phyloP scores from a whole-genome alignment of 2,888 invertebrate genomes.

The Phragmatobia fuliginosa region DNA sequence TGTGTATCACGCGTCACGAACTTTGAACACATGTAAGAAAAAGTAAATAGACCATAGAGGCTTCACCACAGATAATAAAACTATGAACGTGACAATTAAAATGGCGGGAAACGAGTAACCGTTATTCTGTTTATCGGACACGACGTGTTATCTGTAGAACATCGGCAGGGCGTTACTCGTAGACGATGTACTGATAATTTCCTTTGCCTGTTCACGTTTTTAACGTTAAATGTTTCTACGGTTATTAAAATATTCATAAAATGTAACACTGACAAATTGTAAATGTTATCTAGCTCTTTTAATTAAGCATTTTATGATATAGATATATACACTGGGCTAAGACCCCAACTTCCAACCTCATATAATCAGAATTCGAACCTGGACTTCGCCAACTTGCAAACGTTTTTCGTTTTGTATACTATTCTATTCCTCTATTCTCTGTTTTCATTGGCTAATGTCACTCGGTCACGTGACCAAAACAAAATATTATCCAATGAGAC shows the following conservation, averaged over 20 bases:
- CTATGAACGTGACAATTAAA: slow-evolving; percentile 66
- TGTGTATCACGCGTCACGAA: slow-evolving; percentile 63
- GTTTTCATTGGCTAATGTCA: too few relatives aligned
- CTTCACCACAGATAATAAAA: slow-evolving; percentile 64
- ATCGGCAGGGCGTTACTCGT: slow-evolving; percentile 64
- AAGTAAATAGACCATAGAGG: slow-evolving; percentile 71
- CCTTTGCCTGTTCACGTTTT: slow-evolving; percentile 52
- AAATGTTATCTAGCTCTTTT: background rate
- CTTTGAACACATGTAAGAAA: slow-evolving; percentile 65
- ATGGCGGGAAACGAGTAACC: slow-evolving; percentile 72
- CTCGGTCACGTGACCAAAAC: too few relatives aligned
- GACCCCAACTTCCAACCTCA: too few relatives aligned
- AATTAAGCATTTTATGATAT: background rate
- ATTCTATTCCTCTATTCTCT: too few relatives aligned
- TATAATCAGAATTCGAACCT: too few relatives aligned
- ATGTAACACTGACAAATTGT: background rate
- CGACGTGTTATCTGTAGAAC: slow-evolving; percentile 67
- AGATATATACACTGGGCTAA: too few relatives aligned
- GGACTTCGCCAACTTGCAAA: too few relatives aligned
- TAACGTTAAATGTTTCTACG: slow-evolving; percentile 36
- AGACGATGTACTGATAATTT: slow-evolving; percentile 64
- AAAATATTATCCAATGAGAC: too few relatives aligned
- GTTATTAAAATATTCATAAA: slow-evolving; percentile 29
- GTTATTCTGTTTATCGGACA: slow-evolving; percentile 74
- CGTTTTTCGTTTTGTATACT: too few relatives aligned